A percentile compares a stretch with the other conserved stretches of the same genome.
These are phyloP conservation scores for Tryphoninae sp. DNA, from an alignment of 2,888 invertebrate species.

Conservation along the genomic window DNA sequence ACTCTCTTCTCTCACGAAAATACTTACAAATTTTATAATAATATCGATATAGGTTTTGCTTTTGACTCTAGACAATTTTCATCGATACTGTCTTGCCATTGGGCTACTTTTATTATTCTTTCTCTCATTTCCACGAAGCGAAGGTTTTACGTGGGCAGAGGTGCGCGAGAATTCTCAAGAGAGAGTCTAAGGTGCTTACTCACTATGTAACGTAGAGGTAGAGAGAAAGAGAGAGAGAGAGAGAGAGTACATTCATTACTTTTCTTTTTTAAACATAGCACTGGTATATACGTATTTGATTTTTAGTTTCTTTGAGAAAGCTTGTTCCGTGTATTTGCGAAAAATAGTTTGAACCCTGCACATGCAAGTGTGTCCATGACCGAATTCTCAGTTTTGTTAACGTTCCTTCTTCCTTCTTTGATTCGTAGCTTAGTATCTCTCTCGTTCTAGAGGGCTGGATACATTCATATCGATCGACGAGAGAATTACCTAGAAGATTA, in stretches of 20 bases:
- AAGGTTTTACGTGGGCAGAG: slow-evolving; percentile 6
- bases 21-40: slow-evolving; percentile 46
- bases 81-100: background rate
- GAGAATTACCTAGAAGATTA: background rate
- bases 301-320: slow-evolving; percentile 15
- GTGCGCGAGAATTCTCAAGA: slow-evolving; percentile 49
- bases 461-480: slow-evolving; percentile 37
- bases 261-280: background rate
- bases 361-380: slow-evolving; percentile 17
- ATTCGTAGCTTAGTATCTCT: slow-evolving; percentile 62
- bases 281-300: slow-evolving; percentile 9
- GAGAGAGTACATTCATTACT: slow-evolving; percentile 13
- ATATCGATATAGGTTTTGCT: slow-evolving; percentile 27
- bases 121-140: slow-evolving; percentile 15
- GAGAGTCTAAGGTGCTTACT: slow-evolving; percentile 55
- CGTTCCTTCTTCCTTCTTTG: slow-evolving; percentile 47
- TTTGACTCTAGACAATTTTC: slow-evolving; percentile 27
- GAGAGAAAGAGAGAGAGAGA: slow-evolving; percentile 42
- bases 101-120: slow-evolving; percentile 37
- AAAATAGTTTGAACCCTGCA: slow-evolving; percentile 32
- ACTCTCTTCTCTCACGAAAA: slow-evolving; percentile 31
- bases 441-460: slow-evolving; percentile 1
- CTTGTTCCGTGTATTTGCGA: slow-evolving; percentile 10
- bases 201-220: slow-evolving; percentile 11
- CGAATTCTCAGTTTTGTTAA: slow-evolving; percentile 2